Evolutionary conservation across 1,140 invertebrate species (phyloP), one percentile per base, ranked within the genome.

Genomic region (fruit fly (Drosophila melanogaster)): DNA sequence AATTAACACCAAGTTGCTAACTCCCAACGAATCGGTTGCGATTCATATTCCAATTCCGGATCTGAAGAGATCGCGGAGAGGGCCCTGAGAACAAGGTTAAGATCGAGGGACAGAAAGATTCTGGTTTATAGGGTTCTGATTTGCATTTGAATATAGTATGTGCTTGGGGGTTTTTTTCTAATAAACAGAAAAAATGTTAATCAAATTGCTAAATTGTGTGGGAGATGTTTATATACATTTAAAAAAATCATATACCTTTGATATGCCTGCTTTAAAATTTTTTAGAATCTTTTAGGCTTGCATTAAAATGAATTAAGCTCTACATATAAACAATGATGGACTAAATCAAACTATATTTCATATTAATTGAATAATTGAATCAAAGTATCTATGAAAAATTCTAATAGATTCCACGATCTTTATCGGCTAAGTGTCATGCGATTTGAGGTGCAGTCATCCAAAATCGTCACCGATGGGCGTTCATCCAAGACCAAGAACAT

Each of bases 1-100:
- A 81, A 72, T 86, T 86, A 86, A 56, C 83, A 86, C 62, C 40
- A 71, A 35, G 8, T 22, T 70, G 83, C 66, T 87, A 86, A 86
- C 58, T 86, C 35, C 58, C 60, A 79, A 66, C 59, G 43, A 67
- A 73, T 77, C 73, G 51, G 24, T 35, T 30, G 54, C 53, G 35
- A 46, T 46, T 53, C 41, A 35, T 22, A 41, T 19, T 40, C 47
- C 70, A 17, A 65, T 58, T 75, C 47, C 60, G 70, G 50, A 51
- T 64, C 11, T 24, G 17, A 59, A 33, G 19, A 69, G 30, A 51
- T 51, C 15, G 49, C 11, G 26, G 15, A 33, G 22, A 30, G 17
- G 53, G 38, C 65, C 54, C 44, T 57, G 54, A 51, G 33, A 19
- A 14, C 19, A 7, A 37, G 30, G 38, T 4, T 24, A 15, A 1